Base-by-base conservation (phyloP, 2,888 invertebrate genomes). In the Erannis defoliaria region DNA sequence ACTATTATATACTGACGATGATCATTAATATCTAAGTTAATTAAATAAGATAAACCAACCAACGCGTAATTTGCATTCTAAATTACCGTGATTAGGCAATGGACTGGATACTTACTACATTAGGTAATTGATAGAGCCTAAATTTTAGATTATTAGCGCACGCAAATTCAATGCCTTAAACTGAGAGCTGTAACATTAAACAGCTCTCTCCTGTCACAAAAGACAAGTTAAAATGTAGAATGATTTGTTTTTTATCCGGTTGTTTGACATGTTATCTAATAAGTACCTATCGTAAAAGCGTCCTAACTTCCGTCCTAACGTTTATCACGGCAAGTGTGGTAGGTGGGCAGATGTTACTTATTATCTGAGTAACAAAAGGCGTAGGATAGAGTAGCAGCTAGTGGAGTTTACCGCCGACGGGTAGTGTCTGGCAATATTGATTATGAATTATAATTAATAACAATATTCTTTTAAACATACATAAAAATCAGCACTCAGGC, bases 201-300 rank as follows among this genome's bases (percentile, higher is more conserved):
- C 69, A 56, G 66, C 77, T 78, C 73, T 76, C 75, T 75, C 72
- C 73, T 77, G 76, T 81, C 78, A 78, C 69, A 71, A 59, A 48
- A 66, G 63, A 70, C 76, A 68, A 75, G 76, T 76, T 68, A 75
- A 75, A 73, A 72, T 35, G 56, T 33, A 35, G n/a, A 12, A 16
- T 14, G 19, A 40, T 55, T 56, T 40, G 18, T 57, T 42, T 14
- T 14, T 33, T 18, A 42, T 35, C 42, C 43, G 35, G 42, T 42
- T 18, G n/a, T n/a, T n/a, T n/a, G n/a, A 4, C 19, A 40, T 56
- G 43, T 43, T 45, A 54, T 43, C 42, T 54, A 45, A 45, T 21
- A 29, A 45, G 35, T 21, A 29, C 6, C 26, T 26, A 26, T 26
- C 14, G 18, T 53, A 45, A 33, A 23, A 23, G n/a, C 23, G 33